These are phyloP conservation scores for Sebastes umbrosus DNA, from an alignment of 2,797 vertebrate genomes.

Conservation along the genomic window DNA sequence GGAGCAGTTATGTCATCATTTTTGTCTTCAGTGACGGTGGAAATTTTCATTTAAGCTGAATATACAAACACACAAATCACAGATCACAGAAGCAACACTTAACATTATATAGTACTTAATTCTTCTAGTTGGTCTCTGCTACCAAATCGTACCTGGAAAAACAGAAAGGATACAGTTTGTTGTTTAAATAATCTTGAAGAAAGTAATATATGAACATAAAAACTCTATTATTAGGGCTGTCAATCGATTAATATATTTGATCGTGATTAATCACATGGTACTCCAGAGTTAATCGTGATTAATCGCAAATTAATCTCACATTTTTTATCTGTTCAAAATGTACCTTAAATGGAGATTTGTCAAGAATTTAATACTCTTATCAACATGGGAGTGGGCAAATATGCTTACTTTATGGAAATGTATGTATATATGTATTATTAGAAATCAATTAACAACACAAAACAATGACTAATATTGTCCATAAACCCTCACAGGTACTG, in stretches of 20 bases:
- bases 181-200: background rate
- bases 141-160: constrained; percentile 82
- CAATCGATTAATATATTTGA: too few relatives aligned
- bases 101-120: constrained; percentile 42
- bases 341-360: too few relatives aligned
- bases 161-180: background rate
- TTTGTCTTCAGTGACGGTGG: constrained; percentile 51
- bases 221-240: too few relatives aligned
- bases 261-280: too few relatives aligned
- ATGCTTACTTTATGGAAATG: too few relatives aligned
- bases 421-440: too few relatives aligned
- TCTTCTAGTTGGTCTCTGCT: constrained; percentile 76
- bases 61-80: constrained; percentile 63
- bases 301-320: too few relatives aligned
- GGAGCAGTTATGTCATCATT: constrained; percentile 23
- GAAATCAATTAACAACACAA: too few relatives aligned
- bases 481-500: too few relatives aligned
- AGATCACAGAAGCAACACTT: constrained; percentile 64
- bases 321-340: too few relatives aligned
- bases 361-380: too few relatives aligned
- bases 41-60: constrained; percentile 67
- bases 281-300: fast-evolving
- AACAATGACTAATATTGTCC: fast-evolving
- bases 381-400: too few relatives aligned
- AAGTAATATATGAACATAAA: background rate